These are phyloP conservation scores for Siniperca obscura DNA, from an alignment of 2,797 vertebrate species.

Conservation along the genomic window DNA sequence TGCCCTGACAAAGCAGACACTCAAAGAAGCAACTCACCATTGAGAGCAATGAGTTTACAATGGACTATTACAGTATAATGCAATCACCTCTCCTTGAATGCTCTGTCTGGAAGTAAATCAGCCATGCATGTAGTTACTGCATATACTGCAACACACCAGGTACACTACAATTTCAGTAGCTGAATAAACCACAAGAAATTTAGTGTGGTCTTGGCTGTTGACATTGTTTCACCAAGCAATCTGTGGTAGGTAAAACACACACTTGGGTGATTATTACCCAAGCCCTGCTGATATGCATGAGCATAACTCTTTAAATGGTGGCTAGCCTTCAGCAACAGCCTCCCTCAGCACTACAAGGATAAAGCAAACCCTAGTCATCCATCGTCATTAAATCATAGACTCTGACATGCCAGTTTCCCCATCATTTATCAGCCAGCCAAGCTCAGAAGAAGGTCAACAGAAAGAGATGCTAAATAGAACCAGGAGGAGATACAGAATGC, in stretches of 20 bases:
- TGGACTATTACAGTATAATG: neutral
- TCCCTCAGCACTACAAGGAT: slow-evolving; percentile 20
- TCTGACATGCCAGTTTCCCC: slow-evolving; percentile 35
- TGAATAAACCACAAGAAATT: slow-evolving; percentile 49
- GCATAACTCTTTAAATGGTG: slow-evolving; percentile 45
- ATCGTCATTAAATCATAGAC: slow-evolving; percentile 50
- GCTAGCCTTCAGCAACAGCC: slow-evolving; percentile 39
- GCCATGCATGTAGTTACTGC: slow-evolving; percentile 19
- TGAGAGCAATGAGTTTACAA: slow-evolving; percentile 12
- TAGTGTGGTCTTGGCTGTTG: slow-evolving; percentile 63
- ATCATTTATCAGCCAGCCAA: slow-evolving; percentile 37
- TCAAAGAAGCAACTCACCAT: neutral
- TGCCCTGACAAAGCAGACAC: slow-evolving; percentile 9
- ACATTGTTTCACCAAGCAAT: slow-evolving; percentile 51
- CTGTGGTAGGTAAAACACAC: slow-evolving; percentile 71
- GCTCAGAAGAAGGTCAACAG: slow-evolving; percentile 37
- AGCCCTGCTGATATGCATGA: slow-evolving; percentile 49
- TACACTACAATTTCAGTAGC: slow-evolving; percentile 48
- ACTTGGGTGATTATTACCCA: slow-evolving; percentile 33
- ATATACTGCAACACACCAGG: slow-evolving; percentile 44
- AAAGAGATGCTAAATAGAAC: slow-evolving; percentile 56
- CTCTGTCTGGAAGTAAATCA: slow-evolving; percentile 34
- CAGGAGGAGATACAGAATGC: slow-evolving; percentile 51
- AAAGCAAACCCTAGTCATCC: slow-evolving; percentile 41
- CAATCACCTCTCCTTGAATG: slow-evolving; percentile 22